phyloP scores from a whole-genome alignment of 2,113 vertebrate genomes.

The Phocoena sinus region DNA sequence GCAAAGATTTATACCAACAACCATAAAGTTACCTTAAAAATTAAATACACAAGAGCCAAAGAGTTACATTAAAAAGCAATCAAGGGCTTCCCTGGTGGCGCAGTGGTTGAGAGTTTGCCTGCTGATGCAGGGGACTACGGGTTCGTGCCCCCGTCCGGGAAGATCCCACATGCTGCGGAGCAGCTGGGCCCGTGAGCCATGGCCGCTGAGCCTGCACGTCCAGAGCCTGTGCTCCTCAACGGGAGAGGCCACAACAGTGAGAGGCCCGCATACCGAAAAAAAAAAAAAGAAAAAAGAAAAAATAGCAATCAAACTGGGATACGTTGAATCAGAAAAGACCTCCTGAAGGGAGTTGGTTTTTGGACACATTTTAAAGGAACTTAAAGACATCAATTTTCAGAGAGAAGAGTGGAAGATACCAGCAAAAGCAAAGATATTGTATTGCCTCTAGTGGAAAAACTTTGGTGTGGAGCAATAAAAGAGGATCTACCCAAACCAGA shows the following conservation, averaged over 20 bases:
- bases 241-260: no score
- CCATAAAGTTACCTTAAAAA: neutral
- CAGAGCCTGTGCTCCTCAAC: no score
- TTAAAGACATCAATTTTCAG: neutral
- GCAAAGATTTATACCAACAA: neutral
- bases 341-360: neutral
- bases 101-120: no score
- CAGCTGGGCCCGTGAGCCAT: no score
- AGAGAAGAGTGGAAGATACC: neutral
- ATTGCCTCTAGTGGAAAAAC: neutral
- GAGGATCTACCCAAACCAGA: neutral
- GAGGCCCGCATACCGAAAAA: no score
- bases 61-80: neutral
- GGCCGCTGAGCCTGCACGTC: no score
- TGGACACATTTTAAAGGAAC: neutral
- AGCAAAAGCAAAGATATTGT: neutral
- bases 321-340: neutral
- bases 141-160: fast-evolving
- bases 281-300: neutral
- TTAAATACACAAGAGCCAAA: neutral
- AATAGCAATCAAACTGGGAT: neutral
- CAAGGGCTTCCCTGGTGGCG: neutral
- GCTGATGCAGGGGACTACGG: no score
- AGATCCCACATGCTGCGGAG: no score
- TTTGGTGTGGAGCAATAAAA: neutral